Percentiles rank a stretch among this genome's conserved stretches.
Evolutionary conservation across 2,797 vertebrate species (phyloP).

Genomic region (Alca torda): DNA sequence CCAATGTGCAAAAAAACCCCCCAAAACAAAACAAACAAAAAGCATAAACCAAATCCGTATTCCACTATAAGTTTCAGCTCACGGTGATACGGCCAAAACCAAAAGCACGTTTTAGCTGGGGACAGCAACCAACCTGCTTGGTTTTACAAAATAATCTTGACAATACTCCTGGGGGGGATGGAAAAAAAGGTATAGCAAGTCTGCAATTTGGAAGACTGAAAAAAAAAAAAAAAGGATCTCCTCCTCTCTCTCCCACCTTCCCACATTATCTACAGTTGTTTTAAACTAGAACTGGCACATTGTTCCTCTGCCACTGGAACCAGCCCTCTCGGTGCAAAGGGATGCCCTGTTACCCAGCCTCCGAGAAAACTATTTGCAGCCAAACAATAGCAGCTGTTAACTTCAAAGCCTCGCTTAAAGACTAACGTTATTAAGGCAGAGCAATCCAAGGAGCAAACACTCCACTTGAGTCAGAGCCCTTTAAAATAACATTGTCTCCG

Average conservation of each 20-base stretch:
- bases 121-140: neutral
- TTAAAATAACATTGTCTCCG: conserved; percentile 25
- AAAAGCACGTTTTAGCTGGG: neutral
- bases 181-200: neutral
- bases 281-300: neutral
- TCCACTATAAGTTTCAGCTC: neutral
- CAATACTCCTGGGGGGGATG: rapidly evolving
- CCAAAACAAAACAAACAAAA: neutral
- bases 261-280: neutral
- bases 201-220: neutral
- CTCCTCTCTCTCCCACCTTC: neutral
- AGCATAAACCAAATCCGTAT: neutral
- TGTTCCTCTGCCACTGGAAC: neutral
- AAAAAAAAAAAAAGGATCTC: neutral
- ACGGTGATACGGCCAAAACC: neutral
- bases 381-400: conserved; percentile 53
- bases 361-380: conserved; percentile 35
- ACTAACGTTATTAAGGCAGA: conserved; percentile 1
- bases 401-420: conserved; percentile 49
- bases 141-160: neutral
- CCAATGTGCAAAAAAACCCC: neutral
- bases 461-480: conserved; percentile 18
- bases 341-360: conserved; percentile 12
- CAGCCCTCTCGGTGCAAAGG: neutral
- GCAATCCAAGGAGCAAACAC: conserved; percentile 47